Percentiles rank a stretch among this genome's conserved stretches.
These are phyloP conservation scores for Wasmannia auropunctata DNA, from an alignment of 1,140 invertebrate genomes.

Conservation along the genomic window DNA sequence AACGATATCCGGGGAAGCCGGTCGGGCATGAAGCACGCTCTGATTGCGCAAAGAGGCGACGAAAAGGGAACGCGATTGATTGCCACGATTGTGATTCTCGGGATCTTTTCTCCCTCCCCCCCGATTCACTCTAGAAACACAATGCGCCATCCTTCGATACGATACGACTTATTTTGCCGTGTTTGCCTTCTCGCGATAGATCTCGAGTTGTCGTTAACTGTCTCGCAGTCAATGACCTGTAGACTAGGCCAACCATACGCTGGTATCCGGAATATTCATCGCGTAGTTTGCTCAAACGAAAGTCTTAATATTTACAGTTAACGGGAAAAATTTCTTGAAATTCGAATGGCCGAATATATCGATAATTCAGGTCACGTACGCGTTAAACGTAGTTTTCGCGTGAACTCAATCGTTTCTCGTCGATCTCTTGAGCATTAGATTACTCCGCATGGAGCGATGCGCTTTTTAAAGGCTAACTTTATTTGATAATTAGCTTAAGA, in stretches of 20 bases:
- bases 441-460: background rate
- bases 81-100: slow-evolving; percentile 40
- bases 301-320: background rate
- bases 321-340: background rate
- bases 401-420: slow-evolving; percentile 13
- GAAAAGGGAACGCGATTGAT: slow-evolving; percentile 56
- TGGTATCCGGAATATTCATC: background rate
- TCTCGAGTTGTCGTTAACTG: background rate
- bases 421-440: background rate
- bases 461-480: background rate
- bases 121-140: slow-evolving; percentile 20
- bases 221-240: background rate
- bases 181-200: slow-evolving; percentile 22
- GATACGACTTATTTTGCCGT: slow-evolving; percentile 35
- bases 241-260: background rate
- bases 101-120: background rate
- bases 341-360: background rate
- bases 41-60: slow-evolving; percentile 72
- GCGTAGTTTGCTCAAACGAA: background rate
- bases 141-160: background rate
- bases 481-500: background rate
- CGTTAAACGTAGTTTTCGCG: background rate
- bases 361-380: background rate
- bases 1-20: background rate
- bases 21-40: slow-evolving; percentile 11